Conservation (phyloP, 1,140 invertebrate genomes). For the Rhyzopertha dominica region DNA sequence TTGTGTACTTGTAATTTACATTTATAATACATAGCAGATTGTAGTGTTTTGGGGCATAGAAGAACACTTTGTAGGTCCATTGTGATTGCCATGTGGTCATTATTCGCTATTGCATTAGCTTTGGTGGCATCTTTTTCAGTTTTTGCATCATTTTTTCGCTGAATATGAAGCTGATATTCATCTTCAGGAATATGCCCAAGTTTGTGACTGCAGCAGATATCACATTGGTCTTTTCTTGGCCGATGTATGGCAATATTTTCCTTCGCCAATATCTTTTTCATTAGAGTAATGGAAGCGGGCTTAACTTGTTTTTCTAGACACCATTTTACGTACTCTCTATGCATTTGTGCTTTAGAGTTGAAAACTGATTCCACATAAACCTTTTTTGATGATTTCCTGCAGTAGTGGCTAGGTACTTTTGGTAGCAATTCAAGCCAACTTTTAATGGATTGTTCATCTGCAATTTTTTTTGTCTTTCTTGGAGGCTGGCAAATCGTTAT, state of each 20-base stretch:
- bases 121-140: slow-evolving; percentile 10
- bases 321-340: slow-evolving; percentile 5
- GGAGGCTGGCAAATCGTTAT: too few relatives aligned
- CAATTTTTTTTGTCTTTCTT: too few relatives aligned
- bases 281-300: too few relatives aligned
- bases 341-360: not conserved
- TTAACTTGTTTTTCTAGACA: slow-evolving; percentile 2
- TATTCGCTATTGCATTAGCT: too few relatives aligned
- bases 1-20: slow-evolving; percentile 33
- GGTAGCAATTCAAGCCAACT: not conserved
- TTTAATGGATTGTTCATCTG: not conserved
- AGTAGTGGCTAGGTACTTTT: slow-evolving; percentile 2
- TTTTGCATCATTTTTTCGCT: slow-evolving; percentile 8
- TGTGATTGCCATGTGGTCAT: slow-evolving; percentile 7
- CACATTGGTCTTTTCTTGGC: slow-evolving; percentile 14
- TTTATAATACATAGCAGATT: slow-evolving; percentile 29
- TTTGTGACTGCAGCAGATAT: slow-evolving; percentile 8
- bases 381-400: not conserved
- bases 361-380: slow-evolving; percentile 5
- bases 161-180: slow-evolving; percentile 5
- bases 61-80: slow-evolving; percentile 4
- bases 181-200: slow-evolving; percentile 3
- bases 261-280: slow-evolving; percentile 5
- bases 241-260: slow-evolving; percentile 12
- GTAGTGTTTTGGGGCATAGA: slow-evolving; percentile 11